Percentiles rank a stretch among this genome's conserved stretches.
Evolutionary conservation across 2,888 invertebrate genomes (phyloP).

Genomic region (Hyposoter didymator): DNA sequence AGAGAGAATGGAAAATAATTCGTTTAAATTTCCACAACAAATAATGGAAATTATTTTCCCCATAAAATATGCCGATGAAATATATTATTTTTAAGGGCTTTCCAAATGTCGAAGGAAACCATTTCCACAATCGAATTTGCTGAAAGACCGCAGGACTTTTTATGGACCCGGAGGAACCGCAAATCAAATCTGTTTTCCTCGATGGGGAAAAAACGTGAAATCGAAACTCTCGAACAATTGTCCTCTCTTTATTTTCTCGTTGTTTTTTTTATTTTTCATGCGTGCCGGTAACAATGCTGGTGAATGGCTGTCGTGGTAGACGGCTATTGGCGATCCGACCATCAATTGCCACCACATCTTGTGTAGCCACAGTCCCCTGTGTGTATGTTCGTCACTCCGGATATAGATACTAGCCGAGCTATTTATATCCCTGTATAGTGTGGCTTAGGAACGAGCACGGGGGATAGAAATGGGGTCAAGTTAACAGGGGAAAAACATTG

Average conservation of each 20-base stretch:
- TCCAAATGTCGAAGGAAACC: no score
- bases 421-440: constrained; percentile 45
- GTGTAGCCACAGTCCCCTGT: constrained; percentile 33
- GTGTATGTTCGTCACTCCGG: constrained; percentile 24
- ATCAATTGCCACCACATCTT: constrained; percentile 54
- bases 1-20: no score
- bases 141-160: no score
- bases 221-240: no score
- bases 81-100: no score
- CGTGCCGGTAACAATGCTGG: background rate
- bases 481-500: constrained; percentile 57
- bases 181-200: background rate
- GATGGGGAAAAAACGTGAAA: background rate
- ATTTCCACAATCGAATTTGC: no score
- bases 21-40: no score
- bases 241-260: background rate
- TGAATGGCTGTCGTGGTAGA: constrained; percentile 38
- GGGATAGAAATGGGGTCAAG: constrained; percentile 62
- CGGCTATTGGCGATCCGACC: constrained; percentile 38
- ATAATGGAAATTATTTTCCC: no score
- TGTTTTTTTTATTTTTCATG: background rate
- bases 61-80: no score
- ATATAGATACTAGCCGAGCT: constrained; percentile 49
- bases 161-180: no score
- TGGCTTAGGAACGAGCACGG: constrained; percentile 26